phyloP scores from a whole-genome alignment of 2,888 invertebrate species.

The Tyria jacobaeae region DNA sequence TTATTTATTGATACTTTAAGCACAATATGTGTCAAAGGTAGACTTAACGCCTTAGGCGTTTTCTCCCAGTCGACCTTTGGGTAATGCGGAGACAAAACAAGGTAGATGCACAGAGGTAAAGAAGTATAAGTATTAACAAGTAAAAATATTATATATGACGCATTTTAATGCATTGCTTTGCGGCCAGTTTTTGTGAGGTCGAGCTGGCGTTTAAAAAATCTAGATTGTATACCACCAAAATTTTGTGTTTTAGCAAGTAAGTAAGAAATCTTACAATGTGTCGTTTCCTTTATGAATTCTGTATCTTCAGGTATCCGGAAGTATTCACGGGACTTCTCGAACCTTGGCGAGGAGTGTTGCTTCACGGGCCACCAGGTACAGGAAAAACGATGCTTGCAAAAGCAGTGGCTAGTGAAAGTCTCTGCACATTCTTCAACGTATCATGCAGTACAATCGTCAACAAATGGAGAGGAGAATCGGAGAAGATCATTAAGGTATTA shows the following conservation, averaged over 20 bases:
- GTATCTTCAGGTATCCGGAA: slow-evolving; percentile 87
- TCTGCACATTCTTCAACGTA: slow-evolving; percentile 95
- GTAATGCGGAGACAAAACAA: too few species aligned
- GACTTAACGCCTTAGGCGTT: too few species aligned
- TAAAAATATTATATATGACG: too few species aligned
- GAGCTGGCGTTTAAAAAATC: too few species aligned
- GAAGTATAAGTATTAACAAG: too few species aligned
- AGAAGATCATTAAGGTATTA: slow-evolving; percentile 93
- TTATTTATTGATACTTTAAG: too few species aligned
- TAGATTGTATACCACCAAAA: not conserved
- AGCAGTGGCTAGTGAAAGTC: slow-evolving; percentile 93
- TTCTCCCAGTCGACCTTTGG: too few species aligned
- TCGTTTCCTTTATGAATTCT: not conserved
- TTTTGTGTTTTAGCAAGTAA: not conserved
- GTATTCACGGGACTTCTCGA: slow-evolving; percentile 89
- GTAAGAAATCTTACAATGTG: not conserved
- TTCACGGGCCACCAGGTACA: slow-evolving; percentile 90
- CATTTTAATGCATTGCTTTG: too few species aligned
- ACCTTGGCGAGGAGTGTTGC: slow-evolving; percentile 94
- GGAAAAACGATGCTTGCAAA: slow-evolving; percentile 97
- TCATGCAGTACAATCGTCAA: slow-evolving; percentile 96
- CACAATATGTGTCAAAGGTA: too few species aligned
- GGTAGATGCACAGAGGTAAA: too few species aligned
- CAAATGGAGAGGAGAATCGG: slow-evolving; percentile 98
- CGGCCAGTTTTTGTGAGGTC: too few species aligned